These are phyloP conservation scores for Drosophila hydei DNA, from an alignment of 1,140 invertebrate genomes.

Conservation along the genomic window DNA sequence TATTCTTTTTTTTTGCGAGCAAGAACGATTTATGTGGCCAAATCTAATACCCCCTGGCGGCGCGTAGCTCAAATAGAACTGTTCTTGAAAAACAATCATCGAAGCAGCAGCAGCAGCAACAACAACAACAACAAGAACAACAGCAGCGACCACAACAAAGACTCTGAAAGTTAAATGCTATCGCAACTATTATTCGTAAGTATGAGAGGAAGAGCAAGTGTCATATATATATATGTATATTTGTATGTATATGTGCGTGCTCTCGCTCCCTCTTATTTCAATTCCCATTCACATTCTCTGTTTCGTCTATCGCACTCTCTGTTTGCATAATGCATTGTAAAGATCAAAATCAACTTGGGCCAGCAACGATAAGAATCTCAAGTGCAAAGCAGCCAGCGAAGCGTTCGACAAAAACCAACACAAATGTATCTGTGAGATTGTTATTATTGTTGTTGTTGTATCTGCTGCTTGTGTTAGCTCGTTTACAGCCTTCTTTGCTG, in stretches of 20 bases:
- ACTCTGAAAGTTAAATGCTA: conserved; percentile 19
- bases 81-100: conserved; percentile 35
- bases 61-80: conserved; percentile 8
- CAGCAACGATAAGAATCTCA: conserved; percentile 76
- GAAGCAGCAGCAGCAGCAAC: not conserved
- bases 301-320: conserved; percentile 25
- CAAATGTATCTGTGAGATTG: conserved; percentile 47
- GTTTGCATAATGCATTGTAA: conserved; percentile 68
- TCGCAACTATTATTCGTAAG: conserved; percentile 24
- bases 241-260: not conserved
- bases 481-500: conserved; percentile 70
- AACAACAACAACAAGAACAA: too few relatives aligned
- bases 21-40: conserved; percentile 37
- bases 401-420: conserved; percentile 70
- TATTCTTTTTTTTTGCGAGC: not conserved
- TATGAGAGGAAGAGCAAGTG: conserved; percentile 1
- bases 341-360: conserved; percentile 74
- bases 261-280: conserved; percentile 1
- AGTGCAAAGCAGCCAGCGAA: conserved; percentile 77
- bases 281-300: conserved; percentile 2
- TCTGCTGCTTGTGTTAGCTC: conserved; percentile 59
- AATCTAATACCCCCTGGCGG: conserved; percentile 6
- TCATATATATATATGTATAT: not conserved
- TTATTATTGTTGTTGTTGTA: conserved; percentile 18
- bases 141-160: conserved; percentile 17